A percentile compares a stretch with the other conserved stretches of the same genome.
These are phyloP conservation scores for Montipora foliosa DNA, from an alignment of 64 coral and sea anemone species.

Conservation along the genomic window DNA sequence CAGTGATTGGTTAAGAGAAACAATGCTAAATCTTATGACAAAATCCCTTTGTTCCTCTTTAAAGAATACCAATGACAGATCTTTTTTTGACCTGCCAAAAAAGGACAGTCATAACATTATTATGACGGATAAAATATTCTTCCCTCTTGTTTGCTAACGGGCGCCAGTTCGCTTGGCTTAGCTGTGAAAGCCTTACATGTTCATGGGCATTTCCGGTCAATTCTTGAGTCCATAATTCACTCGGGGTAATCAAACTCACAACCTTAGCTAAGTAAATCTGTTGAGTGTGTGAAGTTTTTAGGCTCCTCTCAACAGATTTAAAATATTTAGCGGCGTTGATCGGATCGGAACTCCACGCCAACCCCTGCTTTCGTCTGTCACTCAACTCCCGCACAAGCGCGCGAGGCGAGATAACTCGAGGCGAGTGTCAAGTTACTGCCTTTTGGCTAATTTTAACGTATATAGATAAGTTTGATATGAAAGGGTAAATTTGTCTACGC, in stretches of 20 bases:
- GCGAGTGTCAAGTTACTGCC: conserved; percentile 67
- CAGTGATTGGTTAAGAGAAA: not conserved
- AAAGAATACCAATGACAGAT: conserved; percentile 29
- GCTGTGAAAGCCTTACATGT: not conserved
- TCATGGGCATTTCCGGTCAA: conserved; percentile 10
- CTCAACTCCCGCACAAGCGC: conserved; percentile 38
- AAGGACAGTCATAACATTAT: conserved; percentile 43
- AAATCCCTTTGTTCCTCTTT: conserved; percentile 13
- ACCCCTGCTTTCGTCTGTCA: conserved; percentile 28
- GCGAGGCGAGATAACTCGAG: not conserved
- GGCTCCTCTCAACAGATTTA: not conserved
- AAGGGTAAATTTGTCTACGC: conserved; percentile 79
- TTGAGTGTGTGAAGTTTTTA: conserved; percentile 26
- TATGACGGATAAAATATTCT: conserved; percentile 45
- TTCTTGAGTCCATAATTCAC: not conserved
- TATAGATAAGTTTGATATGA: conserved; percentile 38
- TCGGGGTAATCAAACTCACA: not conserved
- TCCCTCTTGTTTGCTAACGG: conserved; percentile 26
- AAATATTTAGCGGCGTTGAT: not conserved
- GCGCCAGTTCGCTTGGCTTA: conserved; percentile 19
- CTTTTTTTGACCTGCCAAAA: conserved; percentile 19
- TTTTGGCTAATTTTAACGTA: conserved; percentile 76
- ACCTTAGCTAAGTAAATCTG: conserved; percentile 21
- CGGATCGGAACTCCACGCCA: not conserved
- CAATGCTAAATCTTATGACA: not conserved